These are phyloP conservation scores for Bedellia somnulentella DNA, from an alignment of 2,888 invertebrate species.

Conservation along the genomic window DNA sequence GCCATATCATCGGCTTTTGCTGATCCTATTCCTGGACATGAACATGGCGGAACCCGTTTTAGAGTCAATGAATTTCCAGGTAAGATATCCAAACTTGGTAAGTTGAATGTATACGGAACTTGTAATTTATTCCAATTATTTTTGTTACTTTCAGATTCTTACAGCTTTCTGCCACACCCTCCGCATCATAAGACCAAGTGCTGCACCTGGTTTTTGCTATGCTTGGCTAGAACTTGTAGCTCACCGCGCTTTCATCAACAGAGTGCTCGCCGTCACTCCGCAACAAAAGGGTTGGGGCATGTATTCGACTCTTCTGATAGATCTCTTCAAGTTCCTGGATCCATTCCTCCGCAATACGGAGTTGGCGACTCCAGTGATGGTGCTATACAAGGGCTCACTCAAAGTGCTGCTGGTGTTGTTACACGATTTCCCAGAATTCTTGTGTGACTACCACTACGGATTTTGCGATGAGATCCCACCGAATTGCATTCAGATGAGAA, in stretches of 20 bases:
- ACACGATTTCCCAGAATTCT: conserved; percentile 98
- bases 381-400: conserved; percentile 94
- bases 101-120: conserved; percentile 5
- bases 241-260: conserved; percentile 92
- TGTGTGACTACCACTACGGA: conserved; percentile 98
- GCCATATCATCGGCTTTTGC: conserved; percentile 95
- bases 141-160: conserved; percentile 61
- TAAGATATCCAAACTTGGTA: conserved; percentile 24
- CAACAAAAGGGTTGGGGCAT: conserved; percentile 97
- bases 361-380: conserved; percentile 89
- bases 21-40: conserved; percentile 95
- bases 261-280: conserved; percentile 87
- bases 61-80: conserved; percentile 92
- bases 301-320: conserved; percentile 94
- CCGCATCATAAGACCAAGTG: conserved; percentile 88
- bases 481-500: conserved; percentile 98
- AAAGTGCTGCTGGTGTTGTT: conserved; percentile 91
- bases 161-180: conserved; percentile 96
- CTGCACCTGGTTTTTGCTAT: conserved; percentile 95
- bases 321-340: conserved; percentile 94
- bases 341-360: conserved; percentile 98
- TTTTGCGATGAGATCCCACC: conserved; percentile 99
- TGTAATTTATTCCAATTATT: background rate
- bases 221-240: conserved; percentile 98
- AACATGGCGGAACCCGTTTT: conserved; percentile 91